These are phyloP conservation scores for Brachypalpus laphriformis DNA, from an alignment of 2,888 invertebrate species.

Conservation along the genomic window DNA sequence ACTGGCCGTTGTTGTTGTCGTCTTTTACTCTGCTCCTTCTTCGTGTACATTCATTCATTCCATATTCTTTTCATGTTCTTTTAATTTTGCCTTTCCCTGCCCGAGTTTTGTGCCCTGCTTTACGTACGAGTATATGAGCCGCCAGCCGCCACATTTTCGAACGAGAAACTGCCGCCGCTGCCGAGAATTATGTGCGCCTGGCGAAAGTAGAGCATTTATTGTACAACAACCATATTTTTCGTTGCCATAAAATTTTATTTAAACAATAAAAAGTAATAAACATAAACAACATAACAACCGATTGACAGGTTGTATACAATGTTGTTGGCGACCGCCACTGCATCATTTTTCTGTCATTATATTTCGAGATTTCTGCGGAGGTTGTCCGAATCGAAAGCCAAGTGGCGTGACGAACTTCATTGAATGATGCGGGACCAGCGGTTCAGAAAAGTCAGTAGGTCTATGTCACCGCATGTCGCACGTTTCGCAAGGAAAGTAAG, in stretches of 20 bases:
- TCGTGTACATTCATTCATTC: background rate
- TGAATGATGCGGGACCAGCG: constrained; percentile 57
- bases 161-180: constrained; percentile 55
- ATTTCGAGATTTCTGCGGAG: background rate
- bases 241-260: constrained; percentile 62
- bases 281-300: constrained; percentile 18
- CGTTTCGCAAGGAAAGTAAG: background rate
- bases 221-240: constrained; percentile 79
- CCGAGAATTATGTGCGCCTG: constrained; percentile 80
- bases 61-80: constrained; percentile 49
- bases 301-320: constrained; percentile 41
- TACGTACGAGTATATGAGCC: too few relatives aligned
- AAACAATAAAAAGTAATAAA: constrained; percentile 64
- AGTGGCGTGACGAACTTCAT: constrained; percentile 68
- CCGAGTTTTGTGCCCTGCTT: constrained; percentile 59
- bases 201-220: constrained; percentile 83
- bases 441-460: constrained; percentile 25
- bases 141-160: constrained; percentile 32
- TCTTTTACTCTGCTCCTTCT: background rate
- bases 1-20: background rate
- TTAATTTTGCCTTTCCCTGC: constrained; percentile 54
- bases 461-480: too few relatives aligned
- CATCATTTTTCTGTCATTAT: background rate
- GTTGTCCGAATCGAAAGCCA: background rate
- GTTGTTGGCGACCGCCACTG: background rate